Percentiles rank a stretch among this genome's conserved stretches.
Evolutionary conservation across 2,113 vertebrate genomes (phyloP).

Genomic region (Xiphophorus maculatus): DNA sequence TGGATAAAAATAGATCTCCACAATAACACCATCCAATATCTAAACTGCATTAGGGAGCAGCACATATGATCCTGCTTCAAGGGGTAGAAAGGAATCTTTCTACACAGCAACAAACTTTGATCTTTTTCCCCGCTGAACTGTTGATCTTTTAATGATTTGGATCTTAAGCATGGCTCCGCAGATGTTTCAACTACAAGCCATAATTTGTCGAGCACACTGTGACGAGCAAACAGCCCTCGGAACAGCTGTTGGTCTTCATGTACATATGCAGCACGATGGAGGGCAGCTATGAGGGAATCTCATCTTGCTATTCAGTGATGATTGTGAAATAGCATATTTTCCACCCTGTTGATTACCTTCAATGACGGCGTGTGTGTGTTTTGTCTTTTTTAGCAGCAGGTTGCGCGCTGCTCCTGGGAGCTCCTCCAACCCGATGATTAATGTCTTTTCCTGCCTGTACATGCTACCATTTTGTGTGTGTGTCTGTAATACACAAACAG

Average conservation of each 20-base stretch:
- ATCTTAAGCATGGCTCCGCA: slow-evolving; percentile 16
- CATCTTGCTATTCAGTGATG: slow-evolving; percentile 43
- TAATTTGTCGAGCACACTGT: slow-evolving; percentile 41
- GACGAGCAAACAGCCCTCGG: slow-evolving; percentile 54
- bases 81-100: background rate
- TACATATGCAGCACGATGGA: slow-evolving; percentile 12
- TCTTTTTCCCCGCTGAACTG: background rate
- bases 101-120: background rate
- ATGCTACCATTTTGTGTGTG: slow-evolving; percentile 49
- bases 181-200: slow-evolving; percentile 37
- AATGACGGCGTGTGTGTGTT: slow-evolving; percentile 28
- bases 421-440: slow-evolving; percentile 73
- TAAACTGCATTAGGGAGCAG: no score
- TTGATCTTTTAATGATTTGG: background rate
- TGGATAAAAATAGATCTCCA: no score
- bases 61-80: background rate
- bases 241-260: slow-evolving; percentile 48
- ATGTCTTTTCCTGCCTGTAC: slow-evolving; percentile 72
- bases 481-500: slow-evolving; percentile 56
- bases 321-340: slow-evolving; percentile 62
- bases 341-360: slow-evolving; percentile 45
- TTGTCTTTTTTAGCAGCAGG: slow-evolving; percentile 46
- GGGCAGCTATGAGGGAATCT: slow-evolving; percentile 35
- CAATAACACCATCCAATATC: no score
- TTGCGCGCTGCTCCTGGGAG: slow-evolving; percentile 56